A percentile compares a stretch with the other conserved stretches of the same genome.
Evolutionary conservation across 1,140 invertebrate species (phyloP).

Genomic region (Drosophila ohnishii): DNA sequence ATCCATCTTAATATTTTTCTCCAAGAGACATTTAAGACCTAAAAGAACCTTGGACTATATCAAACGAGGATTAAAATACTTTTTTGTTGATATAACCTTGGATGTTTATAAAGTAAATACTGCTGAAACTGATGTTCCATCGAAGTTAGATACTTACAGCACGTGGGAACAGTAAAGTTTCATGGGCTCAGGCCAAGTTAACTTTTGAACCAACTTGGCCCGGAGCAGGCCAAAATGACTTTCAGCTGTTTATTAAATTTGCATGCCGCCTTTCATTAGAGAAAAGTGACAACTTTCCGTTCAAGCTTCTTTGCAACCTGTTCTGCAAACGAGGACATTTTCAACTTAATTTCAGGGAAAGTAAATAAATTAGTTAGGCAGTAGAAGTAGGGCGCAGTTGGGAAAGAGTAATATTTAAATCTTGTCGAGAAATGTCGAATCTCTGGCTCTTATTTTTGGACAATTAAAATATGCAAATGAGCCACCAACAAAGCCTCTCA

Average conservation of each 20-base stretch:
- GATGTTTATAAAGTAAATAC: neutral
- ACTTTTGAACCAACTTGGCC: conserved; percentile 15
- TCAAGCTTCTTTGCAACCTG: neutral
- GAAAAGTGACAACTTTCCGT: conserved; percentile 35
- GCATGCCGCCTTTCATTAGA: conserved; percentile 50
- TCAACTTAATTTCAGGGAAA: conserved; percentile 39
- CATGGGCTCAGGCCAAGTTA: conserved; percentile 1
- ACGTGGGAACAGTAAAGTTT: conserved; percentile 12
- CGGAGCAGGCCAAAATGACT: conserved; percentile 23
- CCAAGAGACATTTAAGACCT: neutral
- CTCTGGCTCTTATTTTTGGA: conserved; percentile 35
- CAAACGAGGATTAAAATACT: neutral
- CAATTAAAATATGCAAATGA: conserved; percentile 75
- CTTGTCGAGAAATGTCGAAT: conserved; percentile 14
- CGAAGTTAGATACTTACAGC: conserved; percentile 4
- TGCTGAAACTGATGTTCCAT: neutral
- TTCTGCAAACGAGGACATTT: conserved; percentile 19
- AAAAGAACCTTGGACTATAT: neutral
- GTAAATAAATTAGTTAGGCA: conserved; percentile 68
- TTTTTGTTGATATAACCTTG: neutral
- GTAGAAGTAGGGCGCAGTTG: conserved; percentile 23
- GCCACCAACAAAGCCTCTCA: conserved; percentile 26
- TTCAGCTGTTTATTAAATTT: conserved; percentile 58
- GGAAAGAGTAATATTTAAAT: conserved; percentile 41
- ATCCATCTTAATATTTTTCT: neutral